Evolutionary conservation across 2,797 vertebrate species (phyloP), one percentile per base, ranked within the genome.

Genomic region (Pseudomugil tenellus): DNA sequence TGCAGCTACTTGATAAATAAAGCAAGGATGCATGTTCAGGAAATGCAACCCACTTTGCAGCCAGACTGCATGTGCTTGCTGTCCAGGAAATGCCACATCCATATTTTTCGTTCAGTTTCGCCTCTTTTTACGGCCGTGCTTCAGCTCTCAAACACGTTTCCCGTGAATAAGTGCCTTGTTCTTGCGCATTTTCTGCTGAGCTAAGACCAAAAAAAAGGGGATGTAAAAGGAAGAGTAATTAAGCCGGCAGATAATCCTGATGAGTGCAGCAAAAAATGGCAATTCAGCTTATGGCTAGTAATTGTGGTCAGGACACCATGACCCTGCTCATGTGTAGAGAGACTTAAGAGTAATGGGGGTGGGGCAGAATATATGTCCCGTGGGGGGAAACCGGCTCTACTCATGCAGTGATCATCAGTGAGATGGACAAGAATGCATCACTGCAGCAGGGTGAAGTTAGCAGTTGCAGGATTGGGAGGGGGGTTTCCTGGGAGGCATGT

Each of bases 271-370:
- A n/a, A 90, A 84, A 91, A 92, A 90, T 49, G 81, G 58, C 87
- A 46, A 80, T 91, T 92, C 83, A 76, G 91, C 89, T 85, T 70
- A 82, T 75, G 84, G 79, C 64, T 81, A 77, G 84, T 91, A 92
- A 93, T 93, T 92, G 90, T 87, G 92, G 93, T 93, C 76, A 31
- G 84, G 86, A 86, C 90, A 85, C 86, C 82, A 57, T 89, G 92
- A 93, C 94, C 92, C 79, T 87, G 81, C 79, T 87, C 74, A 26
- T 81, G 74, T 75, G 76, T 68, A 77, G 84, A 84, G 77, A 72
- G 79, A 89, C 85, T 37, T 86, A 64, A 80, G 79, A 86, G 83
- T 68, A 62, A 73, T 69, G 80, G 81, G 87, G 84, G 81, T 73
- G 68, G 87, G 79, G 74, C 81, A 53, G 43, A 31, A 61, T 69